Evolutionary conservation across 1,140 invertebrate genomes (phyloP).

Genomic region (Pseudobourletiella spinata): DNA sequence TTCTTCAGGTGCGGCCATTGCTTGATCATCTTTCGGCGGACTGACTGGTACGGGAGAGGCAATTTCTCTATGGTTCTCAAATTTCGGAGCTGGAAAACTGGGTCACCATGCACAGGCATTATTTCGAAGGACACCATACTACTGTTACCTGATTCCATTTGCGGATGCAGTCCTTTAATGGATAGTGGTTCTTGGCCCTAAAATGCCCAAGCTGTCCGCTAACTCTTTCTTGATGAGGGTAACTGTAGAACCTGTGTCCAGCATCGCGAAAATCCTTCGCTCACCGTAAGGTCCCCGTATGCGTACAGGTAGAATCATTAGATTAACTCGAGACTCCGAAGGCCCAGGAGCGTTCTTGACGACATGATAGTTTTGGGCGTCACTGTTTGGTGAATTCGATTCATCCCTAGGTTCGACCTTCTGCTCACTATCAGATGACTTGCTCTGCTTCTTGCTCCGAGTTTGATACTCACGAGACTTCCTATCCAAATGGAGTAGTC

Average conservation of each 20-base stretch:
- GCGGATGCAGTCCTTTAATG: not conserved
- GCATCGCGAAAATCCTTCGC: not conserved
- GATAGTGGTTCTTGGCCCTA: not conserved
- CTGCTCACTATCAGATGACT: too few relatives aligned
- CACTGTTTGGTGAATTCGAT: too few relatives aligned
- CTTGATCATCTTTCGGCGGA: not conserved
- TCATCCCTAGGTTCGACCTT: too few relatives aligned
- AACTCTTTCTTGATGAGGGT: not conserved
- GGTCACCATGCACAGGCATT: not conserved
- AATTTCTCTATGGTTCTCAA: slow-evolving; percentile 2
- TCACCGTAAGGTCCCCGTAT: slow-evolving; percentile 13
- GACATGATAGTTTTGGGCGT: too few relatives aligned
- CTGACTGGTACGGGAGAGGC: not conserved
- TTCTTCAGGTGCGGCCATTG: not conserved
- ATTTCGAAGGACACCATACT: not conserved
- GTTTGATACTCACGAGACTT: too few relatives aligned
- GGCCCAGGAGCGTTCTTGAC: too few relatives aligned
- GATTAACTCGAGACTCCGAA: too few relatives aligned
- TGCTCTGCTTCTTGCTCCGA: too few relatives aligned
- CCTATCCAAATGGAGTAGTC: too few relatives aligned
- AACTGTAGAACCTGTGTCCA: too few relatives aligned
- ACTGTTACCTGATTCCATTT: not conserved
- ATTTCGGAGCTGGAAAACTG: not conserved
- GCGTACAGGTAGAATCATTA: too few relatives aligned
- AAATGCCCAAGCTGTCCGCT: not conserved